These are phyloP conservation scores for Solenodon paradoxus DNA, from an alignment of 2,113 vertebrate species.

Conservation along the genomic window DNA sequence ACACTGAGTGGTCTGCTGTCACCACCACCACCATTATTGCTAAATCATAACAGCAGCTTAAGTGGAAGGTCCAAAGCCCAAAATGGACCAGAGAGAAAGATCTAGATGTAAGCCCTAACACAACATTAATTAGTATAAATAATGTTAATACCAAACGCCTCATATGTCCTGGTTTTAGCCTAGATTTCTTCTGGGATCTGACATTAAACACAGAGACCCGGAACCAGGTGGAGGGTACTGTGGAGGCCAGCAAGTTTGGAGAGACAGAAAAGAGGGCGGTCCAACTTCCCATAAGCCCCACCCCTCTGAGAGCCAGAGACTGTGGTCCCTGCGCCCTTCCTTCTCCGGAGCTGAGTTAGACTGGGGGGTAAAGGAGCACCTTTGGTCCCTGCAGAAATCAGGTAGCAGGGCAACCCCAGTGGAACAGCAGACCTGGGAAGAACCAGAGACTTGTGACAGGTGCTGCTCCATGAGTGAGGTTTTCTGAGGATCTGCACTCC, in stretches of 20 bases:
- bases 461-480: not conserved
- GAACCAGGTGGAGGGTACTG: not conserved
- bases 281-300: no score
- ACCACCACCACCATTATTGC: not conserved
- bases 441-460: not conserved
- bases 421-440: not conserved
- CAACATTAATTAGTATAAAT: not conserved
- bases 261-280: not conserved
- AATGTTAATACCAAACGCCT: not conserved
- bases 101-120: not conserved
- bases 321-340: not conserved
- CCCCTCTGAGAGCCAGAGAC: not conserved
- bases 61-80: not conserved
- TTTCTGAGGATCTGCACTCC: constrained; percentile 39
- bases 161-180: not conserved
- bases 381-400: not conserved
- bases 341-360: not conserved
- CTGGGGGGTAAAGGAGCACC: not conserved
- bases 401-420: not conserved
- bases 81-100: not conserved
- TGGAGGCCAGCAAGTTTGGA: not conserved
- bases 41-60: not conserved
- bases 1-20: not conserved
- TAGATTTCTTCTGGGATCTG: not conserved
- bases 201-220: not conserved